phyloP scores from a whole-genome alignment of 1,140 invertebrate genomes.

The Gonioctena quinquepunctata region DNA sequence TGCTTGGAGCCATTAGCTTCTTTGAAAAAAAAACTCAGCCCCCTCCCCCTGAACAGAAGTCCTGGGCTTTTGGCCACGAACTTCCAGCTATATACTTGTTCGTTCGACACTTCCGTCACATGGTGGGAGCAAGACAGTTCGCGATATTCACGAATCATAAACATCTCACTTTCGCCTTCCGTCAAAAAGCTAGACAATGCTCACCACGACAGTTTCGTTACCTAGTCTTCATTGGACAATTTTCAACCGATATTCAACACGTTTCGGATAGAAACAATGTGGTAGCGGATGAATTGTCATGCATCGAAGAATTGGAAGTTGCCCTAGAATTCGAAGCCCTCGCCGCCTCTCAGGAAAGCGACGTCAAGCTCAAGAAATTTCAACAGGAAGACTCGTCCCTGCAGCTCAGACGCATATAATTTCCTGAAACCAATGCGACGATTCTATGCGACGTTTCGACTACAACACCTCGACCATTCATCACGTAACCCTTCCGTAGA shows the following conservation, averaged over 20 bases:
- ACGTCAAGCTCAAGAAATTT: slow-evolving; percentile 17
- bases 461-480: too few relatives aligned
- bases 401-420: too few relatives aligned
- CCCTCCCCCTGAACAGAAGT: slow-evolving; percentile 47
- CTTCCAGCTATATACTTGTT: slow-evolving; percentile 56
- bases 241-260: slow-evolving; percentile 50
- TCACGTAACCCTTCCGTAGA: too few relatives aligned
- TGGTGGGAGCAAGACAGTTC: slow-evolving; percentile 45
- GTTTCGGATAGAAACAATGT: slow-evolving; percentile 45
- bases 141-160: slow-evolving; percentile 55
- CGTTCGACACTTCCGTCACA: slow-evolving; percentile 43
- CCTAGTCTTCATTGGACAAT: slow-evolving; percentile 47
- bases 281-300: slow-evolving; percentile 44
- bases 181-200: slow-evolving; percentile 38
- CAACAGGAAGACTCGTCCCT: slow-evolving; percentile 24
- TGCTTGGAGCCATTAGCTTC: slow-evolving; percentile 28
- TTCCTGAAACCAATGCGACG: too few relatives aligned
- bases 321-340: slow-evolving; percentile 29
- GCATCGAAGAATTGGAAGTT: slow-evolving; percentile 36
- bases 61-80: slow-evolving; percentile 56
- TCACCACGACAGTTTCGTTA: slow-evolving; percentile 44
- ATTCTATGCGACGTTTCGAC: too few relatives aligned
- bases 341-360: slow-evolving; percentile 18
- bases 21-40: slow-evolving; percentile 43
- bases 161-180: slow-evolving; percentile 49